Conservation (phyloP, 2,113 vertebrate genomes). For the Meles meles region DNA sequence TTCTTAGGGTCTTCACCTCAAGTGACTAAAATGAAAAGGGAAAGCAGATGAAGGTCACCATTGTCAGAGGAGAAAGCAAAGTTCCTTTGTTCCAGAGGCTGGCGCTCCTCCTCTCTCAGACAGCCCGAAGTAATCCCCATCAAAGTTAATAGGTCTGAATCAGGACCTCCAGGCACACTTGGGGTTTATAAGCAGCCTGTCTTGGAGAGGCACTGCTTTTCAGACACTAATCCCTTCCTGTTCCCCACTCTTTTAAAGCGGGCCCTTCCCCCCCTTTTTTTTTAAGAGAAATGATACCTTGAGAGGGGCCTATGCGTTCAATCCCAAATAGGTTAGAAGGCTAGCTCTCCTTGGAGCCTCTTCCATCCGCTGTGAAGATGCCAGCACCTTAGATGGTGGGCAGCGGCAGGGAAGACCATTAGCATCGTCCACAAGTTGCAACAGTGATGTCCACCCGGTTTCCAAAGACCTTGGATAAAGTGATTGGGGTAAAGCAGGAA, state of each 20-base stretch:
- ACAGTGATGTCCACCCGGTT: neutral
- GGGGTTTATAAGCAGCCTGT: neutral
- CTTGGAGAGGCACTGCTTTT: neutral
- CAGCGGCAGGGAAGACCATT: neutral
- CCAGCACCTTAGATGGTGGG: neutral
- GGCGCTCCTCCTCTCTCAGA: neutral
- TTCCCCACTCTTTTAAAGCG: neutral
- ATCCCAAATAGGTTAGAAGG: neutral
- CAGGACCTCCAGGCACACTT: neutral
- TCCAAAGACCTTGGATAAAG: neutral
- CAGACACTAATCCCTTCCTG: neutral
- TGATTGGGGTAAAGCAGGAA: neutral
- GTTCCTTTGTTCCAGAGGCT: neutral
- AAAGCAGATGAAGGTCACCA: constrained; percentile 13
- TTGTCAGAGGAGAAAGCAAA: neutral
- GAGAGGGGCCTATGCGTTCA: neutral
- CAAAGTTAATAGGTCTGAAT: neutral
- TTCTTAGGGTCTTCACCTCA: constrained; percentile 54
- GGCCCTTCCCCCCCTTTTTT: neutral
- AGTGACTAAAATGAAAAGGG: constrained; percentile 42
- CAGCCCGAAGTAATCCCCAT: neutral
- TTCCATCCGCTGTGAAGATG: neutral
- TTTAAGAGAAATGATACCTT: neutral
- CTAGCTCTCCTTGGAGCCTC: neutral
- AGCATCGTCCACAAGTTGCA: neutral